Base-by-base conservation (phyloP, 2,797 vertebrate species). In the Ciconia nigra region DNA sequence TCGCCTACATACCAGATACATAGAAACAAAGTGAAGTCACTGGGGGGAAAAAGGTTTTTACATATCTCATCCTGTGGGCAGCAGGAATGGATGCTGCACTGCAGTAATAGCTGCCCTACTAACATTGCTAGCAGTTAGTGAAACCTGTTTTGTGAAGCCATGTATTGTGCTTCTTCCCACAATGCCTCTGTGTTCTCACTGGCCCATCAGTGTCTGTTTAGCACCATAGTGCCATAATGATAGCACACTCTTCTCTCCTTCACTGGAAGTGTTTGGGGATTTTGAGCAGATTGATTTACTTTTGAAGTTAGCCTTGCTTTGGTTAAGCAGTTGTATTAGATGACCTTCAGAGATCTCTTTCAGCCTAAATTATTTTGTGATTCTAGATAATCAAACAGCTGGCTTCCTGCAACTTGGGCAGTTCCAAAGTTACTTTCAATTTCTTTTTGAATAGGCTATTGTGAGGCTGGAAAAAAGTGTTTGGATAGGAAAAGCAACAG, bases 1-100 rank as follows among this genome's bases (percentile, higher is more conserved):
- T 7, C 99, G 99, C 93, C 99, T 99, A 83, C 49, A 39, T 5
- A 92, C 39, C 93, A 83, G 90, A 93, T 4, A 94, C 9, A 84
- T 83, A 96, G 74, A 94, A 78, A 87, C 52, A 96, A n/a, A 94
- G 78, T 3, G 0, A 87, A 69, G 63, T 96, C 86, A 94, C 58
- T 39, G 47, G 19, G 31, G 31, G 33, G n/a, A 5, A 54, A 52
- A 35, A 73, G 46, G 79, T 14, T 73, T 37, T 35, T 44, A 9
- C 20, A 7, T 29, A 5, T 14, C 57, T 41, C 12, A 7, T n/a
- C 69, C 61, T 39, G 58, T 24, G 28, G 66, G 26, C 59, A 81
- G 42, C 57, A 79, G 51, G 33, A 66, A 15, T 6, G 51, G 42
- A 21, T 15, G 61, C 21, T 81, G 42, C n/a, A 5, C 26, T 31